Evolutionary conservation across 2,797 vertebrate genomes (phyloP).

Genomic region (Channallabes apus): DNA sequence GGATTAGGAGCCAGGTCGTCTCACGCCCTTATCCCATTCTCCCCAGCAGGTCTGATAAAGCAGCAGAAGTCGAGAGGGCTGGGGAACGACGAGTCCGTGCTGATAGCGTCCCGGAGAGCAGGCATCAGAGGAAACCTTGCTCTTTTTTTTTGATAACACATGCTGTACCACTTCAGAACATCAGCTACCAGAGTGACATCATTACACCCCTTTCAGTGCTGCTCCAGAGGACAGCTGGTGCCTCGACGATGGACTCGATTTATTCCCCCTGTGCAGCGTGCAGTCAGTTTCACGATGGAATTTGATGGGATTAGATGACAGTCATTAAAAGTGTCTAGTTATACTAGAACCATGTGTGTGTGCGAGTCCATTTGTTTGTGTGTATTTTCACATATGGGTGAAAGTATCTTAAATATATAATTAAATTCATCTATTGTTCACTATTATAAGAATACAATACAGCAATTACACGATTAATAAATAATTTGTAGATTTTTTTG

Average conservation of each 20-base stretch:
- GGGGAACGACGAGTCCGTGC: background rate
- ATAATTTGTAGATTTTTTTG: background rate
- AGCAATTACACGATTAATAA: background rate
- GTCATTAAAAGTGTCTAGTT: background rate
- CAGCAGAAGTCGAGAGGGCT: constrained; percentile 7
- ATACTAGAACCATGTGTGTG: background rate
- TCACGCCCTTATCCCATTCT: constrained; percentile 34
- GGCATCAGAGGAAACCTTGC: constrained; percentile 64
- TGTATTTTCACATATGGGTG: background rate
- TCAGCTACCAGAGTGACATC: constrained; percentile 46
- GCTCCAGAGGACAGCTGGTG: constrained; percentile 15
- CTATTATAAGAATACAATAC: background rate
- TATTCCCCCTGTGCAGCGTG: background rate
- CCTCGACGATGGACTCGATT: background rate
- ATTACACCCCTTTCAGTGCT: constrained; percentile 3
- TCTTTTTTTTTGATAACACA: constrained; percentile 61
- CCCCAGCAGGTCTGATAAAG: constrained; percentile 51
- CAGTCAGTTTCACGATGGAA: background rate
- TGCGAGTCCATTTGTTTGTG: background rate
- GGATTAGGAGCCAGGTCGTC: constrained; percentile 48
- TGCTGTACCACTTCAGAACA: constrained; percentile 53
- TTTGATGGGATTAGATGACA: background rate
- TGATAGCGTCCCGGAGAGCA: constrained; percentile 37
- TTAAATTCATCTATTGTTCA: background rate
- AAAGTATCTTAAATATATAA: background rate